Base-by-base conservation (phyloP, 2,113 vertebrate genomes). In the Rana temporaria region DNA sequence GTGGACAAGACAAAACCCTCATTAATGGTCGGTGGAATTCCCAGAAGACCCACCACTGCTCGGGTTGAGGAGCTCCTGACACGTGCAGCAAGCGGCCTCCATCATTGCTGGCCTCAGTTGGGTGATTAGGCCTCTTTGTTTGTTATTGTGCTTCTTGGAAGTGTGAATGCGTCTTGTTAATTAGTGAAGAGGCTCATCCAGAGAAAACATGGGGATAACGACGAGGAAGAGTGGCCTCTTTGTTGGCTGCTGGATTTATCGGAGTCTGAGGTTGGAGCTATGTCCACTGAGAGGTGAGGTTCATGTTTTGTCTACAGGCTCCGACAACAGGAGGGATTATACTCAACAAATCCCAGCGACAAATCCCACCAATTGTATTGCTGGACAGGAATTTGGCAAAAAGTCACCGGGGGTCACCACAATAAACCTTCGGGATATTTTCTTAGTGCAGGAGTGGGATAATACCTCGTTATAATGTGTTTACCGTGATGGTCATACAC, bases 251-350 rank as follows among this genome's bases (percentile, higher is more conserved):
- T 15, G 53, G 19, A 19, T 30, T 53, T 74, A 66, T 56, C 42
- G 69, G 69, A 30, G 26, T 30, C 26, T 30, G 26, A 30, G 26
- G 26, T 30, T 30, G 26, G 26, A 30, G 26, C 26, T 30, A 30
- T 72, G 18, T 65, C 24, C 34, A 38, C 24, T 24, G 48, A 62
- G 79, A 48, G 70, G 66, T 66, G n/a, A 26, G 22, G 65, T 74
- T 75, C 70, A 65, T 75, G 80, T 74, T 82, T 66, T 82, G 68
- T 82, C 79, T 82, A 16, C 19, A 30, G 38, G 19, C 62, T 53
- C 56, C 17, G 38, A 60, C 30, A 53, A 64, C 42, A 67, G 32
- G 55, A 42, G 71, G 77, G 42, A 81, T 74, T 30, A 6, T 20
- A 38, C 12, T 12, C 26, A 18, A 53, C 22, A 64, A 4, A 57